phyloP scores from a whole-genome alignment of 2,113 vertebrate genomes.

The Capricornis sumatraensis region DNA sequence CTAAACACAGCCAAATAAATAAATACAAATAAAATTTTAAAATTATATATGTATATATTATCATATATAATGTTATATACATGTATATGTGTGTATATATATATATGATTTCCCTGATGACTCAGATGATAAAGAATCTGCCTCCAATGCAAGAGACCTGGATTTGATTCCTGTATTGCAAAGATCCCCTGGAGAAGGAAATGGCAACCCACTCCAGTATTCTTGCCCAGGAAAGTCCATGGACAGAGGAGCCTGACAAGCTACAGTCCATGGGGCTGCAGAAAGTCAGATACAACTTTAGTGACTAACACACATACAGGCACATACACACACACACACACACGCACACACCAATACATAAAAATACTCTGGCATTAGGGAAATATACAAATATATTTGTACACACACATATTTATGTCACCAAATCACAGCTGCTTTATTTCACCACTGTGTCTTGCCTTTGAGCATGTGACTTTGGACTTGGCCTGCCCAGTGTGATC shows the following conservation, averaged over 20 bases:
- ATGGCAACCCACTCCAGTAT: not conserved
- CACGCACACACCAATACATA: not conserved
- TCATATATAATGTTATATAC: not conserved
- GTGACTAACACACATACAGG: not conserved
- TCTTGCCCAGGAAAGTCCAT: not conserved
- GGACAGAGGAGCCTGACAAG: not conserved
- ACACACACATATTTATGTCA: not conserved
- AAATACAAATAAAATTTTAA: not conserved
- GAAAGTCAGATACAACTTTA: not conserved
- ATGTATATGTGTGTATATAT: not conserved
- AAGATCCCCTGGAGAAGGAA: not conserved
- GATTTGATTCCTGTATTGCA: not conserved
- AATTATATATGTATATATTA: not conserved
- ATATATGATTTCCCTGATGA: not conserved
- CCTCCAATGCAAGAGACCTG: not conserved
- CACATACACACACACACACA: not conserved
- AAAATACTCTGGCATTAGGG: not conserved
- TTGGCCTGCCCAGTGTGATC: not conserved
- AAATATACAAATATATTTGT: not conserved
- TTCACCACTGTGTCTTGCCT: not conserved
- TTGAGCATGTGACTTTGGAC: not conserved
- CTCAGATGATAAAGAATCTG: not conserved
- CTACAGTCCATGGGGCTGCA: not conserved
- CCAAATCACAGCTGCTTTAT: not conserved
- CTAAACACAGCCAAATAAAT: not conserved